Percentiles rank a stretch among this genome's conserved stretches.
phyloP scores from a whole-genome alignment of 2,888 invertebrate genomes.

The Chloroclysta siterata region DNA sequence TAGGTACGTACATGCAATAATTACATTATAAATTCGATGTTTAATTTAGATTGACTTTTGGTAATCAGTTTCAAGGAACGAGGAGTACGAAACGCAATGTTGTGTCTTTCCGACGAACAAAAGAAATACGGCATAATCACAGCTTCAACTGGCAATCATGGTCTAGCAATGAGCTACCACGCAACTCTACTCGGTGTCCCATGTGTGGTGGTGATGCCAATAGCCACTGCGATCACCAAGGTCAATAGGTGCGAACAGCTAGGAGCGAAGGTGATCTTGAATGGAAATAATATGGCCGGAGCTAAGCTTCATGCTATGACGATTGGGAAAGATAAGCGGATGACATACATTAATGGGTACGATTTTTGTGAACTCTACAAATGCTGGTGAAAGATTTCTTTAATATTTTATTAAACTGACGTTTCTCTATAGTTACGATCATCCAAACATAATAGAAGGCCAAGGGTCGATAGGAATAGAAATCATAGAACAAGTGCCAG shows the following conservation, averaged over 20 bases:
- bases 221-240: conserved; percentile 95
- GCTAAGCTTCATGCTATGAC: conserved; percentile 91
- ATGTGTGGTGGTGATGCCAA: conserved; percentile 95
- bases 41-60: not conserved
- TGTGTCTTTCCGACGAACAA: conserved; percentile 89
- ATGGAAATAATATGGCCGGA: conserved; percentile 91
- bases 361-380: conserved; percentile 31
- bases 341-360: conserved; percentile 95
- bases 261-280: conserved; percentile 91
- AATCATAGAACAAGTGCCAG: conserved; percentile 93
- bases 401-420: not conserved
- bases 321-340: conserved; percentile 88
- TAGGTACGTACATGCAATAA: too few species aligned
- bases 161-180: conserved; percentile 90
- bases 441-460: conserved; percentile 96
- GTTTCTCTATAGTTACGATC: conserved; percentile 89
- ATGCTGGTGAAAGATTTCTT: not conserved
- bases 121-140: conserved; percentile 92
- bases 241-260: conserved; percentile 91
- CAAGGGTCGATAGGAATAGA: conserved; percentile 98
- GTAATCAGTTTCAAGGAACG: conserved; percentile 94
- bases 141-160: conserved; percentile 97
- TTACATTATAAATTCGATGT: too few species aligned
- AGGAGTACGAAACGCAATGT: conserved; percentile 93
- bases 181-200: conserved; percentile 88